Conservation (phyloP, 2,113 vertebrate species). For the Panthera uncia region DNA sequence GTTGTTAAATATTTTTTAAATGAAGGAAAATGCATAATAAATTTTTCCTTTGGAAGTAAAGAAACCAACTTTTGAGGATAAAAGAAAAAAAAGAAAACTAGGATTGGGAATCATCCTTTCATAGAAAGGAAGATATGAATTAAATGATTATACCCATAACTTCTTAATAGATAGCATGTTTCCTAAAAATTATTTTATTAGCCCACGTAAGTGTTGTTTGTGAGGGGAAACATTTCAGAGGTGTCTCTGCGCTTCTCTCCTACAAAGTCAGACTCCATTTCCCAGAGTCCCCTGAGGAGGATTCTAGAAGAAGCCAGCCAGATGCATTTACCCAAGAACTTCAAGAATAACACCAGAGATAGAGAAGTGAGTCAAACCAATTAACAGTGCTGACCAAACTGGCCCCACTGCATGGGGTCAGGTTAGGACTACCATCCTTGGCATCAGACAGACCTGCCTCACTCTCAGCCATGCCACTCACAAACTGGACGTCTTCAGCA, state of each 20-base stretch:
- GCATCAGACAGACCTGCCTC: neutral
- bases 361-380: neutral
- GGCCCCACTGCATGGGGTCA: neutral
- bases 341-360: neutral
- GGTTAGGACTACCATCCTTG: neutral
- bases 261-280: neutral
- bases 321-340: neutral
- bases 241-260: neutral
- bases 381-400: neutral
- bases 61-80: constrained; percentile 81
- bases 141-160: constrained; percentile 44
- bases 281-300: neutral
- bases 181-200: constrained; percentile 39
- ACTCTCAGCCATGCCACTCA: neutral
- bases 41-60: constrained; percentile 83
- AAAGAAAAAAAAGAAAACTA: constrained; percentile 35
- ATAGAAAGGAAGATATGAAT: constrained; percentile 42
- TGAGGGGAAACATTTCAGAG: neutral
- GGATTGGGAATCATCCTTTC: constrained; percentile 20
- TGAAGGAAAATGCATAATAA: constrained; percentile 85
- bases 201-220: constrained; percentile 18
- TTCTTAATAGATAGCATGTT: constrained; percentile 53
- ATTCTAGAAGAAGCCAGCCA: neutral
- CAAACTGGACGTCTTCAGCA: neutral
- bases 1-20: constrained; percentile 85